Evolutionary conservation across 1,140 invertebrate genomes (phyloP), one percentile per base, ranked within the genome.

Genomic region (Aplysia californica): DNA sequence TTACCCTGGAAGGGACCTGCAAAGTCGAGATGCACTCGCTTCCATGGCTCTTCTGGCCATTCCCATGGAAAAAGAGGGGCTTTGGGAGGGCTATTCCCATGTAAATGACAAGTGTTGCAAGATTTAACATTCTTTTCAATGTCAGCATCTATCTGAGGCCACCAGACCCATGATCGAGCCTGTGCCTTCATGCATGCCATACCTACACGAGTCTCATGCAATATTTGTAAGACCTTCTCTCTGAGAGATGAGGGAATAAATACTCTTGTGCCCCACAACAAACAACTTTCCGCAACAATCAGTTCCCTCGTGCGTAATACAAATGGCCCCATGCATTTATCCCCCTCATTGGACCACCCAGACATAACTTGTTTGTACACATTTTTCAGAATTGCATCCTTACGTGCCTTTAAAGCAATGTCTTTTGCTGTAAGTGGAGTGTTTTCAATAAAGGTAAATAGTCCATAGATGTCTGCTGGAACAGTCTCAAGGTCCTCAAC

Each of bases 141-240:
- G 6, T 91, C 87, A 26, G 76, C 33, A 77, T 93, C 90, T 0
- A 92, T 87, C 2, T 83, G 82, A 18, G 87, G 88, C 91, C 91
- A 93, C 90, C 90, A 92, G 4, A 92, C 86, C 81, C 92, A 91
- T 20, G 80, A 84, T 23, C 91, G 64, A 1, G 92, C 86, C 21
- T 91, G 61, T 0, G 84, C 78, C 83, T 93, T 93, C 91, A 93
- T 93, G 0, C 83, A 86, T 0, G 88, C 88, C 10, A 92, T 89
- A 4, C 92, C 91, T 3, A 88, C 86, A 80, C 93, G 92, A 3
- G 86, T 89, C 18, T 75, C 69, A 83, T 92, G 91, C 21, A 92
- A 80, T 71, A 89, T 81, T 23, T 88, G 67, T 4, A 91, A 73
- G 15, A 91, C 80, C 67, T 81, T 39, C 18, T 79, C 23, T 65